Evolutionary conservation across 2,888 invertebrate species (phyloP), one percentile per base, ranked within the genome.

Genomic region (Tenthredo notha): DNA sequence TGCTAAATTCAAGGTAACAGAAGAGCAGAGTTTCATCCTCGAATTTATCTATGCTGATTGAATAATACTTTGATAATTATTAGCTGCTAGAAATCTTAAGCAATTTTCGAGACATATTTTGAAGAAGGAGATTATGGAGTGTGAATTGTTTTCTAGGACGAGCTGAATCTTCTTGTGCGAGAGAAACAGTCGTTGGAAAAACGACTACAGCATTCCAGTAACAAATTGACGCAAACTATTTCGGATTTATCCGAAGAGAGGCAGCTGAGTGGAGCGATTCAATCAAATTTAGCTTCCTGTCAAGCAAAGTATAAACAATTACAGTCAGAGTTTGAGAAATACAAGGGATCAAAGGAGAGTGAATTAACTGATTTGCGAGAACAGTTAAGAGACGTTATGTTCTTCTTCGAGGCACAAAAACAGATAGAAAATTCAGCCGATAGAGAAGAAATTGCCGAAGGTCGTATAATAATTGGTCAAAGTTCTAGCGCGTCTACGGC

Each of bases 381-480:
- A 90, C 98, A 99, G 94, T 95, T 99, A 10, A 95, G 98, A 54
- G 99, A 99, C 95, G 95, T 99, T 78, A 98, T 99, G 98, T 98
- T 99, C 94, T 99, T 97, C 93, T 96, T 99, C 90, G 98, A 99
- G 88, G 99, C 98, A 0, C 97, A 97, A 92, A 94, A 95, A 74
- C 94, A 95, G 89, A 95, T 96, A 82, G 94, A 94, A 87, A 94
- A 94, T 88, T 95, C 95, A 2, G 94, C 94, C 5, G 91, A 95
- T 65, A 94, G 94, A 85, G 95, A 95, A 37, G 96, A 96, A 86
- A 95, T 96, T 83, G 94, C 94, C 2, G 95, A 94, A 10, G 96
- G 96, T 21, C 95, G 95, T 67, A 95, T 96, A 67, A 94, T 95
- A 9, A 94, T 96, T 37, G 94, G 94, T 6, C 94, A 94, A 86